These are phyloP conservation scores for Martes martes DNA, from an alignment of 2,113 vertebrate species.

Conservation along the genomic window DNA sequence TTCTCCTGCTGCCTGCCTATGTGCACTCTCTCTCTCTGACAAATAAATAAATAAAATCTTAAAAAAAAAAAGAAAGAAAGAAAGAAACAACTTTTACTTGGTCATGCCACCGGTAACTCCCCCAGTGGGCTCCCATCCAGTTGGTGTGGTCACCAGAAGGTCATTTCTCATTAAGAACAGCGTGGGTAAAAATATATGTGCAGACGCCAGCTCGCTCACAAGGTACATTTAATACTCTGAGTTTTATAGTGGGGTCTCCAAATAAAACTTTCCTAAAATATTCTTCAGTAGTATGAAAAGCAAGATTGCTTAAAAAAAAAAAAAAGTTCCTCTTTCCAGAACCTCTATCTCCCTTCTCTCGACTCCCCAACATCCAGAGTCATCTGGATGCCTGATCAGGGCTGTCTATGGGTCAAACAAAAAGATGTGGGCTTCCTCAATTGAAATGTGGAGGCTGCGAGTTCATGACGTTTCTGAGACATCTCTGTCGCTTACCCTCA, in stretches of 20 bases:
- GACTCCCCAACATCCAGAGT: not conserved
- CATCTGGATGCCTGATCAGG: not conserved
- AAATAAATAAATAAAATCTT: no score
- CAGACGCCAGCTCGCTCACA: rapidly evolving
- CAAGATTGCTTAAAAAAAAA: not conserved
- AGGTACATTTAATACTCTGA: not conserved
- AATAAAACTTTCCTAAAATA: not conserved
- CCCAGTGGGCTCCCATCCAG: not conserved
- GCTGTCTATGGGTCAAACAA: not conserved
- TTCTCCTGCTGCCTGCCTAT: no score
- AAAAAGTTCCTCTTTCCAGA: not conserved
- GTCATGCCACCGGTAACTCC: not conserved
- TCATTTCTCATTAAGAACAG: not conserved
- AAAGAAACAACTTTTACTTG: not conserved
- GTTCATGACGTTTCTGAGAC: not conserved
- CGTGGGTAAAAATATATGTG: not conserved
- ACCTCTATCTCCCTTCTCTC: not conserved
- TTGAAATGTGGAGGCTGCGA: not conserved
- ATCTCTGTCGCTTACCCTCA: not conserved
- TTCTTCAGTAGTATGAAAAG: not conserved
- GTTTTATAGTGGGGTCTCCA: not conserved
- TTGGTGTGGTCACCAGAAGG: not conserved
- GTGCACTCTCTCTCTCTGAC: no score
- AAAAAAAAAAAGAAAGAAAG: no score
- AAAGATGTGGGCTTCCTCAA: not conserved